phyloP scores from a whole-genome alignment of 92 coral and sea anemone species.

The Epizoanthus fatuus region DNA sequence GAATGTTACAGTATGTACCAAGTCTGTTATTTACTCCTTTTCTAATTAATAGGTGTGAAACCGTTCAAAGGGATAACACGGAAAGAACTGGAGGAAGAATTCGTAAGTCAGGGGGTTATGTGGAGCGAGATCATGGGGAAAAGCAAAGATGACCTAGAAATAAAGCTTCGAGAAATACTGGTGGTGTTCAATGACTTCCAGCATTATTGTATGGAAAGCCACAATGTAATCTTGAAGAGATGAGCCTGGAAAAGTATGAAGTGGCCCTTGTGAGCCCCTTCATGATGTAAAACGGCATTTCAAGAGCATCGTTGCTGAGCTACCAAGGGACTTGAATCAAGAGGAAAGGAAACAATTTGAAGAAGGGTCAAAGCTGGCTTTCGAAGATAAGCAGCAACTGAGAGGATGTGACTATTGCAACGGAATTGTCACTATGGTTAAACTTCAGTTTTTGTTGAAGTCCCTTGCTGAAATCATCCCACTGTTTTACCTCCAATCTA shows the following conservation, averaged over 20 bases:
- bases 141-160: neutral
- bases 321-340: constrained; percentile 13
- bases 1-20: too few relatives aligned
- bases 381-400: constrained; percentile 23
- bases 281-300: constrained; percentile 11
- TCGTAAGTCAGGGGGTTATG: neutral
- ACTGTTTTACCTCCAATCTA: too few relatives aligned
- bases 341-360: constrained; percentile 5
- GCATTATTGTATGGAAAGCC: constrained; percentile 20
- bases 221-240: neutral
- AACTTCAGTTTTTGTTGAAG: too few relatives aligned
- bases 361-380: constrained; percentile 7
- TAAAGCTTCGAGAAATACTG: neutral
- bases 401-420: neutral
- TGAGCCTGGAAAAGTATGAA: constrained; percentile 17
- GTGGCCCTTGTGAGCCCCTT: constrained; percentile 34
- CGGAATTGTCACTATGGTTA: too few relatives aligned
- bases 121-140: neutral
- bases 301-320: constrained; percentile 17
- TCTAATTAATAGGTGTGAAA: too few relatives aligned
- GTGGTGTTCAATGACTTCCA: constrained; percentile 46
- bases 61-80: too few relatives aligned
- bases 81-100: too few relatives aligned
- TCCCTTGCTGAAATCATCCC: too few relatives aligned
- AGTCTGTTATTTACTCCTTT: too few relatives aligned